Evolutionary conservation across 2,888 invertebrate species (phyloP), one percentile per base, ranked within the genome.

Genomic region (Cabera pusaria): DNA sequence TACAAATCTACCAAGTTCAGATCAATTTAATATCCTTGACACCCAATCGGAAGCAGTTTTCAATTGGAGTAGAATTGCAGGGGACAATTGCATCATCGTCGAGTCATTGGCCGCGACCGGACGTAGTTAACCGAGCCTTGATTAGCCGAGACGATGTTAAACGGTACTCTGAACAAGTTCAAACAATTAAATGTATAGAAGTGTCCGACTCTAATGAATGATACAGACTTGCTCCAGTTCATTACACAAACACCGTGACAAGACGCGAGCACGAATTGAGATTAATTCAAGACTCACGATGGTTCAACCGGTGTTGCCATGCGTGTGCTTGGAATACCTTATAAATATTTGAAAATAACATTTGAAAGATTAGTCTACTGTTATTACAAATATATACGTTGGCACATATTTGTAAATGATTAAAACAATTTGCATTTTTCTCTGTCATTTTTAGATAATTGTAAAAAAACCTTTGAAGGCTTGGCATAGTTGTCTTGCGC

Each of bases 111-210:
- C 79, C 83, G 64, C 28, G 55, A 73, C 85, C 87, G 87, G 87
- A 88, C 86, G 88, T 86, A 77, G 86, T 86, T 84, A 87, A 83
- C 83, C 74, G 72, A 61, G 72, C 69, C 82, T 85, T 87, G 86
- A 88, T 88, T 87, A 86, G 78, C 72, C 68, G 76, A 78, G 83
- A 81, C 82, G 84, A 42, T 74, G 78, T 85, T 80, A 84, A 85
- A 79, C 84, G 77, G 77, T 72, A 81, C 74, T 61, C 68, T 72
- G 76, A 66, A 72, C 82, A 77, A 86, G 87, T 88, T 88, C 87
- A 87, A 85, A 86, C 85, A 87, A 87, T 87, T 84, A 85, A 87
- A 79, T 79, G 81, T 82, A 85, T 79, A 83, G 82, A 85, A 86
- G 85, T 85, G 87, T 82, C 82, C 86, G 80, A 84, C 85, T 80